Conservation (phyloP, 2,888 invertebrate species). For the Cylindroiulus punctatus region DNA sequence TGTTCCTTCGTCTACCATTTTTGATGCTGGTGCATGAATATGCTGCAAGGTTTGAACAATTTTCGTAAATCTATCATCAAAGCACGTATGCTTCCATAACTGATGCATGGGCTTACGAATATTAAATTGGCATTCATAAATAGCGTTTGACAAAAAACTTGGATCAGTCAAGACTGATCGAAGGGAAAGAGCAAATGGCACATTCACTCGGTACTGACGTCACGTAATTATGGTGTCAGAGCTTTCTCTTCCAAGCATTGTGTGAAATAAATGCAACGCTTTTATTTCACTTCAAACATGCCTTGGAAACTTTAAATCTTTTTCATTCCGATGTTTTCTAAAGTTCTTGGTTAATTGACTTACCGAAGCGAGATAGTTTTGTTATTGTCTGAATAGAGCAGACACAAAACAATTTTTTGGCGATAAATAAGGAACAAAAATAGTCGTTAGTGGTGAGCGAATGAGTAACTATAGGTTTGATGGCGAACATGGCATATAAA, state of each 20-base stretch:
- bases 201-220: background rate
- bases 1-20: conserved; percentile 10
- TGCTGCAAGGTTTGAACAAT: conserved; percentile 37
- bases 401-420: too few relatives aligned
- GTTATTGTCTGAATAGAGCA: too few relatives aligned
- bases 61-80: conserved; percentile 44
- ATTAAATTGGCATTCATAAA: conserved; percentile 43
- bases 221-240: background rate
- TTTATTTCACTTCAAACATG: too few relatives aligned
- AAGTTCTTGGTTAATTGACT: too few relatives aligned
- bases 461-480: too few relatives aligned
- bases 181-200: background rate
- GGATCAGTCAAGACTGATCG: conserved; percentile 28
- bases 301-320: too few relatives aligned
- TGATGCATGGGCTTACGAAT: conserved; percentile 28
- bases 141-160: conserved; percentile 28
- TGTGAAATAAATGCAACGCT: too few relatives aligned
- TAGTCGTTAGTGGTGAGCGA: too few relatives aligned
- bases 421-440: too few relatives aligned
- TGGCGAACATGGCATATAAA: too few relatives aligned
- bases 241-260: background rate
- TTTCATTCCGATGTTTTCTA: too few relatives aligned
- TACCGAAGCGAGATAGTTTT: too few relatives aligned
- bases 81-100: conserved; percentile 24
- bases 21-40: conserved; percentile 13